phyloP scores from a whole-genome alignment of 2,888 invertebrate species.

The Zootermopsis nevadensis region DNA sequence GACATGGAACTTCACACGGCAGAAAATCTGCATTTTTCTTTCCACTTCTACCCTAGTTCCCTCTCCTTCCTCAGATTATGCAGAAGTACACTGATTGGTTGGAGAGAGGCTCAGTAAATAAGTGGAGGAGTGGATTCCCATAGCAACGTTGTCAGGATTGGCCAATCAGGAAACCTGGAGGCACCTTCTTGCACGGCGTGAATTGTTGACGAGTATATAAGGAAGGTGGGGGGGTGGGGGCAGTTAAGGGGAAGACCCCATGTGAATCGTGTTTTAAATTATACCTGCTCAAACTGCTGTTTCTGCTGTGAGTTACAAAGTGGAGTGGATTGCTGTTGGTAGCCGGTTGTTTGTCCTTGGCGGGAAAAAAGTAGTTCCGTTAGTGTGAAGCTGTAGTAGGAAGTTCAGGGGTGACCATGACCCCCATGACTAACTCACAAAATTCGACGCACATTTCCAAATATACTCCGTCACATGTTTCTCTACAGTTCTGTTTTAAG shows the following conservation, averaged over 20 bases:
- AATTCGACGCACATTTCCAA: no score
- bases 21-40: neutral
- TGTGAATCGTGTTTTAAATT: slow-evolving; percentile 9
- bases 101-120: neutral
- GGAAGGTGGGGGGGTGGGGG: neutral
- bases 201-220: neutral
- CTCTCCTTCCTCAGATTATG: slow-evolving; percentile 24
- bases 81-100: slow-evolving; percentile 28
- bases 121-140: slow-evolving; percentile 38
- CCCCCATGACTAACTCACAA: no score
- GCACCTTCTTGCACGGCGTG: neutral
- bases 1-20: slow-evolving; percentile 5
- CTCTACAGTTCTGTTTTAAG: no score
- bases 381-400: slow-evolving; percentile 22
- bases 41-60: neutral
- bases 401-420: slow-evolving; percentile 8
- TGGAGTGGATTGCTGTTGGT: slow-evolving; percentile 4
- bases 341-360: slow-evolving; percentile 20
- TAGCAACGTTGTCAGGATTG: slow-evolving; percentile 42
- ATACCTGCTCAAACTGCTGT: neutral
- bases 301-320: neutral
- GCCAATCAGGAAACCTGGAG: slow-evolving; percentile 23
- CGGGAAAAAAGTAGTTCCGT: slow-evolving; percentile 34
- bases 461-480: no score
- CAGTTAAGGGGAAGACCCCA: neutral